Evolutionary conservation across 2,113 vertebrate genomes (phyloP), one percentile per base, ranked within the genome.

Genomic region (Paralichthys olivaceus): DNA sequence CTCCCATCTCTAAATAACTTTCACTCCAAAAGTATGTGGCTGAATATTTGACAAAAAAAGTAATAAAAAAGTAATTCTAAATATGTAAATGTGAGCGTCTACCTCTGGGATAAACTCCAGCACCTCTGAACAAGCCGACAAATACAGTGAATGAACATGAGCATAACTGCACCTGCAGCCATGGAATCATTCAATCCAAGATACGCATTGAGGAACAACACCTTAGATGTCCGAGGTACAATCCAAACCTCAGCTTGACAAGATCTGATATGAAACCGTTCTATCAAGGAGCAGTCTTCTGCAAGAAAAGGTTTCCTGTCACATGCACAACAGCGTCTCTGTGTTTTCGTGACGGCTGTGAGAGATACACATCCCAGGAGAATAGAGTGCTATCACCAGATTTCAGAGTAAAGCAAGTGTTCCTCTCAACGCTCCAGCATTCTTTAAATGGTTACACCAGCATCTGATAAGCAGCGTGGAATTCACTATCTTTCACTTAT

Each of bases 401-500:
- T 79, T 57, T 80, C 22, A 57, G 23, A 72, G 62, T 26, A 67
- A 71, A 72, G 57, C 12, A 23, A 76, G 59, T 53, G 60, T 63
- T 65, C 20, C 70, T 34, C 37, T 68, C 37, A 69, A 77, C 55
- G 23, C 17, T 62, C 69, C 9, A 0, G 76, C 79, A 91, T 89
- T 90, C 87, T 82, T 89, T n/a, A 77, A 78, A 90, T 86, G 26
- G 29, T 63, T 65, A 29, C 1, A 0, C 4, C 40, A 2, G 56
- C 17, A 74, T 86, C 82, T 84, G 88, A 91, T 89, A 78, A 86
- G 72, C 26, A 23, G 49, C 26, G 19, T 72, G 68, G 75, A 73
- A 72, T 81, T 51, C 34, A 53, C 13, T 53, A 14, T 56, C n/a
- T 60, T 12, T 53, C 61, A 57, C 40, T 47, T 14, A 68, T 56